Percentiles rank a stretch among this genome's conserved stretches.
phyloP scores from a whole-genome alignment of 2,113 vertebrate genomes.

The Zosterops pallidus region DNA sequence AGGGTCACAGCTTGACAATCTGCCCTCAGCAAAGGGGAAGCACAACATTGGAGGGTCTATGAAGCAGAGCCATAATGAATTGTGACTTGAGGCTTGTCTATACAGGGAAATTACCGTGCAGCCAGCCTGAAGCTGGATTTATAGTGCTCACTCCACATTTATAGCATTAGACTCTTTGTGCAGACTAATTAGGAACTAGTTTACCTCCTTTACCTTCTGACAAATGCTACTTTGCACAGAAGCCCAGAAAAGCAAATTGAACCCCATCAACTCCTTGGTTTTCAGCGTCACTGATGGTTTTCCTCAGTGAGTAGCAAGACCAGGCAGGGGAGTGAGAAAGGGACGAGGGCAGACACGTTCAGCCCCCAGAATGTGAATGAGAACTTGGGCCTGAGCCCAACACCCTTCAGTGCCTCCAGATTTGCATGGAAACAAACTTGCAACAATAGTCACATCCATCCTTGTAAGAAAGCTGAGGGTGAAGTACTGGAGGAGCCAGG shows the following conservation, averaged over 20 bases:
- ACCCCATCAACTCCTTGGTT: neutral
- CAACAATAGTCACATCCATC: neutral
- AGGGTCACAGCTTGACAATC: slow-evolving; percentile 69
- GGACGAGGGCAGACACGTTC: fast-evolving
- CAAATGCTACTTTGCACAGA: slow-evolving; percentile 9
- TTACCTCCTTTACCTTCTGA: slow-evolving; percentile 47
- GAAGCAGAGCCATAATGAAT: slow-evolving; percentile 46
- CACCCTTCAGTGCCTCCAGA: neutral
- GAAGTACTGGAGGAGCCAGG: neutral
- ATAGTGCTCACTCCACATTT: slow-evolving; percentile 16
- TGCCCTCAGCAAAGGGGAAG: slow-evolving; percentile 65
- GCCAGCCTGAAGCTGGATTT: neutral
- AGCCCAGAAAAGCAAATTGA: neutral
- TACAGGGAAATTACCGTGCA: neutral
- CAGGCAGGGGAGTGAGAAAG: neutral
- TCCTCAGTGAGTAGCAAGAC: neutral
- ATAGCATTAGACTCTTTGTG: slow-evolving; percentile 20
- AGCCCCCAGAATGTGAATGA: neutral
- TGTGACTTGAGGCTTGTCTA: slow-evolving; percentile 61
- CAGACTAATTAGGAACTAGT: slow-evolving; percentile 39
- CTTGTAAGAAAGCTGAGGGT: neutral
- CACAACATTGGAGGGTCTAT: slow-evolving; percentile 8
- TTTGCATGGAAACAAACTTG: neutral
- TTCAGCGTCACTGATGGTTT: neutral
- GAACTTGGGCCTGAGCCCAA: neutral